Base-by-base conservation (phyloP, 1,140 invertebrate species). In the Sitodiplosis mosellana region DNA sequence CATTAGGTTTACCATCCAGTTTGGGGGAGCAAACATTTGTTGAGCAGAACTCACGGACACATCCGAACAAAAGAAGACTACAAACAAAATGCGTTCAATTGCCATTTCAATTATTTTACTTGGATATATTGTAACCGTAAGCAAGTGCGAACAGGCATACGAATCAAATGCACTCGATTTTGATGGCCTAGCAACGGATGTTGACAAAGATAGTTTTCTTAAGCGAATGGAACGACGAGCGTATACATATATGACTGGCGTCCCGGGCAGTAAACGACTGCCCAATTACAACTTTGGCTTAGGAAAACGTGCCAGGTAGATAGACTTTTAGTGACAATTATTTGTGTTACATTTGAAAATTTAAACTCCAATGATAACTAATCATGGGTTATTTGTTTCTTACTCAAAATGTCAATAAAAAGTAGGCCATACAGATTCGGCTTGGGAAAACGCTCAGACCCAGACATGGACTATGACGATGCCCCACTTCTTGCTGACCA, bases 271-370 rank as follows among this genome's bases (percentile, higher is more conserved):
- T 51, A 64, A 64, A 49, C 60, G 62, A 38, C 47, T 64, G 48
- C 62, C 62, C 2, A 56, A 61, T 0, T 64, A 64, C 33, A 64
- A 64, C 47, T 64, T 64, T 27, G 62, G 62, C 0, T 49, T 64
- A 48, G 62, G 62, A 22, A 64, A 64, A 47, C 52, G 62, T n/a
- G 55, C 61, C 0, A 53, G 50, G 41, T 43, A 40, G 3, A 18
- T 3, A 6, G 33, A 36, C 14, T 33, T 22, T n/a, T n/a, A n/a
- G n/a, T n/a, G n/a, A n/a, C n/a, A n/a, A n/a, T n/a, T n/a, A n/a
- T n/a, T n/a, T n/a, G n/a, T n/a, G n/a, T n/a, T n/a, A n/a, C n/a
- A n/a, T n/a, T n/a, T n/a, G n/a, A n/a, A n/a, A n/a, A n/a, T n/a
- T n/a, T n/a, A n/a, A n/a, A n/a, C n/a, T n/a, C n/a, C n/a, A n/a